Base-by-base conservation (phyloP, 2,888 invertebrate genomes). In the Ornithoptera alexandrae region DNA sequence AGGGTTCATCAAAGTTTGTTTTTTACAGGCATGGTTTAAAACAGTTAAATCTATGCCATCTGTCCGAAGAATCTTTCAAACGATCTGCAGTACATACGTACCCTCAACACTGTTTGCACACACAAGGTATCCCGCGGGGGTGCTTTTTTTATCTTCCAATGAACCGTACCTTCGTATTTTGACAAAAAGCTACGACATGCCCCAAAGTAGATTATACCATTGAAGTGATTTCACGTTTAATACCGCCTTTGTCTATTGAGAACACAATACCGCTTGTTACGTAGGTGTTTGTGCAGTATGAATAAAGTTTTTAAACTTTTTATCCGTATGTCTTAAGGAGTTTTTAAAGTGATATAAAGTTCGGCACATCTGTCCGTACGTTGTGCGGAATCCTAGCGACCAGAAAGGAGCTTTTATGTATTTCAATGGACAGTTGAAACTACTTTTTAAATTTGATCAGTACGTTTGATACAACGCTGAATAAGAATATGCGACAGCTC, bases 161-260 rank as follows among this genome's bases (percentile, higher is more conserved):
- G 90, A 90, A 85, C 86, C 85, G 80, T 84, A 75, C 80, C 76
- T 77, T 78, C 78, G 79, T 87, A 86, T 87, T 87, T 85, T 86
- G 85, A 87, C 86, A 88, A 89, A 87, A 87, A 84, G 82, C 84
- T 76, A 79, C 85, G 84, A 89, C 90, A 90, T 88, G 85, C 90
- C 88, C 83, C 83, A 92, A 92, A 92, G 92, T 92, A 90, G 92
- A 92, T 92, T 92, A 92, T 82, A 76, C 81, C 82, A 85, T 84
- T 73, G 76, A 82, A 83, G 80, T 88, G 87, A 90, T 92, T 92
- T 90, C 86, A 92, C 90, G 88, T 87, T 92, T 92, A 85, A 88
- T 84, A 84, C 85, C 74, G 72, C 71, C 76, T 82, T 90, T 89
- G 89, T 89, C 83, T 88, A 85, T 81, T 75, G 70, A 66, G n/a